Evolutionary conservation across 2,797 vertebrate genomes (phyloP).

Genomic region (Muraenolepis orangiensis): DNA sequence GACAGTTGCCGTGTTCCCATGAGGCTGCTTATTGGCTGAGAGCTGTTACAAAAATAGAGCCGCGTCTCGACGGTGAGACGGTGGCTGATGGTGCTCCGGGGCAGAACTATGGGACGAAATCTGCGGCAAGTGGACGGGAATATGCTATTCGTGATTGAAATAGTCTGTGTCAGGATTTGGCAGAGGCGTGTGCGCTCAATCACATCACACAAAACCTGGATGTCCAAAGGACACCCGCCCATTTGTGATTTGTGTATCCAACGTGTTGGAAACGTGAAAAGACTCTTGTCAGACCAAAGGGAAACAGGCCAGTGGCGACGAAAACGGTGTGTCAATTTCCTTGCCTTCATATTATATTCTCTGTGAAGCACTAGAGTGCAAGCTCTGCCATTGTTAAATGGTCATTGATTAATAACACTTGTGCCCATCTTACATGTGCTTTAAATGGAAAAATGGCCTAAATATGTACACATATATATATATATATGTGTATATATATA

Average conservation of each 20-base stretch:
- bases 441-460: slow-evolving; percentile 6
- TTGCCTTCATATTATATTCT: slow-evolving; percentile 37
- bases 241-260: slow-evolving; percentile 40
- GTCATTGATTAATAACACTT: slow-evolving; percentile 1
- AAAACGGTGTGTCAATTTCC: slow-evolving; percentile 31
- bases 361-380: slow-evolving; percentile 36
- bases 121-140: slow-evolving; percentile 26
- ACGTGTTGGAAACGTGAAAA: slow-evolving; percentile 35
- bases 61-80: slow-evolving; percentile 54
- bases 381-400: slow-evolving; percentile 32
- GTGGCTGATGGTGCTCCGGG: slow-evolving; percentile 55
- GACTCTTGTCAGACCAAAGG: slow-evolving; percentile 20
- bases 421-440: slow-evolving; percentile 21
- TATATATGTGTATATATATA: slow-evolving; percentile 1
- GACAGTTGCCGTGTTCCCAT: slow-evolving; percentile 44
- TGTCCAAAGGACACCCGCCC: slow-evolving; percentile 37
- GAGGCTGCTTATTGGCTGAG: slow-evolving; percentile 64
- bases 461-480: slow-evolving; percentile 7
- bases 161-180: slow-evolving; percentile 50
- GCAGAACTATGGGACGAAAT: slow-evolving; percentile 30
- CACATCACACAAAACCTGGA: slow-evolving; percentile 33
- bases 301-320: slow-evolving; percentile 23
- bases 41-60: slow-evolving; percentile 62
- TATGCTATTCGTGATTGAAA: slow-evolving; percentile 27
- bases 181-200: slow-evolving; percentile 40